These are phyloP conservation scores for Polymixis lichenea DNA, from an alignment of 2,888 invertebrate species.

Conservation along the genomic window DNA sequence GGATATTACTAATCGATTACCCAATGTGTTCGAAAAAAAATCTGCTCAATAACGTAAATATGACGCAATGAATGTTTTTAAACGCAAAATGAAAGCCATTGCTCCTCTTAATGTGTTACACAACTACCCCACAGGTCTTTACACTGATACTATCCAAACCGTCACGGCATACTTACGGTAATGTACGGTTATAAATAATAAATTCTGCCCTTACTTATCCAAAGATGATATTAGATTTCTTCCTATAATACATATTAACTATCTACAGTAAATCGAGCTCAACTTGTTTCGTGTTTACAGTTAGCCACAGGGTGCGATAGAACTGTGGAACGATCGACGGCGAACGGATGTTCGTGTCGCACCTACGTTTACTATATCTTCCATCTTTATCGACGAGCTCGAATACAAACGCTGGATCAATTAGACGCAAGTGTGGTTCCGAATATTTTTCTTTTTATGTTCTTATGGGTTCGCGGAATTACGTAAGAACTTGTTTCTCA, in stretches of 20 bases:
- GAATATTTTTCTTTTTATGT: conserved; percentile 22
- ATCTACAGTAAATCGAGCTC: not conserved
- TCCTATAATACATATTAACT: not conserved
- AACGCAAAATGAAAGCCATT: too few relatives aligned
- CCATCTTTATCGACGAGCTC: conserved; percentile 9
- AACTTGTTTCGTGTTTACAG: conserved; percentile 3
- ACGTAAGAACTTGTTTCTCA: conserved; percentile 34
- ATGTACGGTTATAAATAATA: not conserved
- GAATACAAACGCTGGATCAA: conserved; percentile 22
- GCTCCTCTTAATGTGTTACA: too few relatives aligned
- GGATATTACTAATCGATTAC: too few relatives aligned
- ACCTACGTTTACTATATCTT: conserved; percentile 3
- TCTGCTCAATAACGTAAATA: too few relatives aligned
- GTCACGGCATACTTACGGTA: not conserved
- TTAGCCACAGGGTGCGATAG: not conserved
- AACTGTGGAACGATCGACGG: not conserved
- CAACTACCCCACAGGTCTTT: not conserved
- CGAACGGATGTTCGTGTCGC: conserved; percentile 8
- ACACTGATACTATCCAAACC: not conserved
- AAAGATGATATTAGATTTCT: not conserved
- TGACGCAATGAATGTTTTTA: too few relatives aligned
- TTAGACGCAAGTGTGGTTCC: conserved; percentile 5
- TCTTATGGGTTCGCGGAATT: conserved; percentile 24
- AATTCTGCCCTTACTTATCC: not conserved
- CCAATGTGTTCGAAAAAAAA: too few relatives aligned